Evolutionary conservation across 2,888 invertebrate genomes (phyloP).

Genomic region (Rugalucina vietnamica): DNA sequence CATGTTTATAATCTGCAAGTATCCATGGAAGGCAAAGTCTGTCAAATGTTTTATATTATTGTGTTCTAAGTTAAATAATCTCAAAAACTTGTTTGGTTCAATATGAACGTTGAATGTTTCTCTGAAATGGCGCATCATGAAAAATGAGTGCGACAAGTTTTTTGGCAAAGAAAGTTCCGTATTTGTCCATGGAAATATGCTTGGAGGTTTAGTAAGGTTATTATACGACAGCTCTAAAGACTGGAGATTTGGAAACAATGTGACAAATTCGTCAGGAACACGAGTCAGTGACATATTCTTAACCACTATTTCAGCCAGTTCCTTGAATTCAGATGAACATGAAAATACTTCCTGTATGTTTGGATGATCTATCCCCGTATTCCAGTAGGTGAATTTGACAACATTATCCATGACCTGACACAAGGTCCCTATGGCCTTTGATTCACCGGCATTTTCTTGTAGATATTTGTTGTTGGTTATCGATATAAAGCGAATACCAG

Average conservation of each 20-base stretch:
- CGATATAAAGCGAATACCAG: no score
- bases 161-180: background rate
- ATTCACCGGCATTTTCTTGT: no score
- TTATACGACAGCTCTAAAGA: background rate
- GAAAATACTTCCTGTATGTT: no score
- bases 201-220: background rate
- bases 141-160: conserved; percentile 25
- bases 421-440: no score
- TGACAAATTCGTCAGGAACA: background rate
- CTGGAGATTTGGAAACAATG: background rate
- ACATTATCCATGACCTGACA: no score
- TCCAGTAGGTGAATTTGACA: no score
- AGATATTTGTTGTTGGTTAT: no score
- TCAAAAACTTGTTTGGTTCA: conserved; percentile 15
- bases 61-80: conserved; percentile 8
- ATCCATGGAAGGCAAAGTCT: conserved; percentile 30
- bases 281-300: background rate
- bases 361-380: no score
- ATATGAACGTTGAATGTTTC: background rate
- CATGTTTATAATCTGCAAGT: conserved; percentile 33
- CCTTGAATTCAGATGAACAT: background rate
- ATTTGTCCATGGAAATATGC: background rate
- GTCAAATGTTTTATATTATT: conserved; percentile 27
- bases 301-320: background rate
- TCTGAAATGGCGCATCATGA: conserved; percentile 20